Base-by-base conservation (phyloP, 2,888 invertebrate species). In the Tetrapedia diversipes region DNA sequence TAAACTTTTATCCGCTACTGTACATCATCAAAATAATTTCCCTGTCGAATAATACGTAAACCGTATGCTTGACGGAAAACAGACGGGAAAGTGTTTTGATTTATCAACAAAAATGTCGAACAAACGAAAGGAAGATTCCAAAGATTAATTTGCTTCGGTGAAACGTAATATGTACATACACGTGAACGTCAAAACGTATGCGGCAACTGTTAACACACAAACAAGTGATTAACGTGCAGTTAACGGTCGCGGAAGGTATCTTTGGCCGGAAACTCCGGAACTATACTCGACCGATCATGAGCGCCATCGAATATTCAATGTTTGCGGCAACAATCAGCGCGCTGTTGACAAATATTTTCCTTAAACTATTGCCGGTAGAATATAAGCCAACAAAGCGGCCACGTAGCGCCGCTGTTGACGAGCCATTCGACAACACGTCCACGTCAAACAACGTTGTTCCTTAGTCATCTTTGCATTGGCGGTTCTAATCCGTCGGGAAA, bases 301-400 rank as follows among this genome's bases (percentile, higher is more conserved):
- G 51, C 67, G 60, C 49, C 59, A 39, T 67, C 59, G 49, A 67
- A 60, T 67, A 67, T 67, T 67, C 59, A n/a, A n/a, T 51, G 67
- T 60, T 60, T 67, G 22, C 49, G 22, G 16, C 41, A 67, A 67
- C 49, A 67, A 67, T 67, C 67, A 59, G 19, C 66, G 11, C 49
- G 60, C 60, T 41, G 67, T 59, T 60, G 49, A 60, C 67, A 67
- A 67, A 67, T 60, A 49, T 67, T 67, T 59, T 51, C 67, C 60
- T 67, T 59, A 60, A 60, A 67, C 67, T 60, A 60, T 67, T 67
- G 59, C 66, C 39, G 2, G 19, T 29, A 47, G 39, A 60, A 49
- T 60, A 60, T 49, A 49, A 59, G 51, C 39, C 49, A 67, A 67
- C 67, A 51, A 51, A 59, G 64, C 59, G 11, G 29, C n/a, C 19